Conservation (phyloP, 1,140 invertebrate genomes). For the Paraescarpia echinospica region DNA sequence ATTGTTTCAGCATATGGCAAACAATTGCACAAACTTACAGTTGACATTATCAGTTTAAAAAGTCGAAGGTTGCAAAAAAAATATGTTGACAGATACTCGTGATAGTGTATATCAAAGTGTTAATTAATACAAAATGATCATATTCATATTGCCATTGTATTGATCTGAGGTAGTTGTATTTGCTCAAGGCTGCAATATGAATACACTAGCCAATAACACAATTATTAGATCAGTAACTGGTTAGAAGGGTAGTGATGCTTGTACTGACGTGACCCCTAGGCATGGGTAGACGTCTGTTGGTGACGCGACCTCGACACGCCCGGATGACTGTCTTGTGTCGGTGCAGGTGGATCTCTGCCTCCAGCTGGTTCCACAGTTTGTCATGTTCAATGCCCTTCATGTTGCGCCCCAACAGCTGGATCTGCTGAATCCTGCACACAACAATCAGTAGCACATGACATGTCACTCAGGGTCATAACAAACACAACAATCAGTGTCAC, state of each 20-base stretch:
- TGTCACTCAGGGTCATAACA: neutral
- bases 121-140: too few species aligned
- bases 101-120: too few species aligned
- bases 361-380: constrained; percentile 80
- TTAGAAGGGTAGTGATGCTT: neutral
- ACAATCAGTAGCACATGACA: neutral
- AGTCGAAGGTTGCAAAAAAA: too few species aligned
- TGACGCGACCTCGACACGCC: constrained; percentile 59
- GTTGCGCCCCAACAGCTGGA: constrained; percentile 75
- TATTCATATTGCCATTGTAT: too few species aligned
- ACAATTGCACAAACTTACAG: too few species aligned
- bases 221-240: neutral
- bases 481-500: too few species aligned
- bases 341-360: constrained; percentile 83
- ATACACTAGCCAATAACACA: too few species aligned
- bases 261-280: constrained; percentile 58
- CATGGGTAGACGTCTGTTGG: constrained; percentile 56
- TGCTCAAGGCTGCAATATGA: too few species aligned
- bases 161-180: too few species aligned
- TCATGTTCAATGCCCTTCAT: constrained; percentile 78
- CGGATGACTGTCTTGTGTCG: constrained; percentile 78
- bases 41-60: too few species aligned
- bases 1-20: too few species aligned
- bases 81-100: too few species aligned
- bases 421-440: constrained; percentile 74